Evolutionary conservation across 2,888 invertebrate species (phyloP).

Genomic region (Meganola albula): DNA sequence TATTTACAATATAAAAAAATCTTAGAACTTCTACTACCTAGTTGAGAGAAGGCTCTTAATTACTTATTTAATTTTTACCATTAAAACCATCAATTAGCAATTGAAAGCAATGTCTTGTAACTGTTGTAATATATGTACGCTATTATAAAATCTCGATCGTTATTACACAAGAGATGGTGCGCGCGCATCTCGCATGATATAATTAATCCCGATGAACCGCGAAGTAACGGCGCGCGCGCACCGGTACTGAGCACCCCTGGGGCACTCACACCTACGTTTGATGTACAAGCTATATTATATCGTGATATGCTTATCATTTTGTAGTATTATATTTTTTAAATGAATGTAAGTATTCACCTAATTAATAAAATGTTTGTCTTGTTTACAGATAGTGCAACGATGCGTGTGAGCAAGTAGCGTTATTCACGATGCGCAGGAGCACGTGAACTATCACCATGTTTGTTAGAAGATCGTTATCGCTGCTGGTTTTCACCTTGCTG

Average conservation of each 20-base stretch:
- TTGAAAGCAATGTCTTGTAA: too few relatives aligned
- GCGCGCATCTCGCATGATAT: constrained; percentile 5
- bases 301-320: background rate
- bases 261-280: constrained; percentile 4
- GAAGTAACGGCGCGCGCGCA: constrained; percentile 16
- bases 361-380: too few relatives aligned
- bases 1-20: too few relatives aligned
- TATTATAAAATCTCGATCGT: too few relatives aligned
- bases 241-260: constrained; percentile 20
- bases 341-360: too few relatives aligned
- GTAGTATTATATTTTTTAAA: too few relatives aligned
- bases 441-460: background rate
- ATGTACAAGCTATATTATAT: background rate
- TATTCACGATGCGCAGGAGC: background rate
- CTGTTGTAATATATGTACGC: too few relatives aligned
- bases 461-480: background rate
- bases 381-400: background rate
- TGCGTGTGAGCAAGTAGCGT: background rate
- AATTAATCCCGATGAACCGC: constrained; percentile 26
- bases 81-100: too few relatives aligned
- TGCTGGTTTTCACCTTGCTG: background rate
- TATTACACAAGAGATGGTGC: constrained; percentile 1
- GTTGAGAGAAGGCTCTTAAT: too few relatives aligned
- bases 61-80: too few relatives aligned
- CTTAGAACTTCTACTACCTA: too few relatives aligned